Percentiles rank a stretch among this genome's conserved stretches.
Evolutionary conservation across 2,797 vertebrate species (phyloP).

Genomic region (Neopelma chrysocephalum): DNA sequence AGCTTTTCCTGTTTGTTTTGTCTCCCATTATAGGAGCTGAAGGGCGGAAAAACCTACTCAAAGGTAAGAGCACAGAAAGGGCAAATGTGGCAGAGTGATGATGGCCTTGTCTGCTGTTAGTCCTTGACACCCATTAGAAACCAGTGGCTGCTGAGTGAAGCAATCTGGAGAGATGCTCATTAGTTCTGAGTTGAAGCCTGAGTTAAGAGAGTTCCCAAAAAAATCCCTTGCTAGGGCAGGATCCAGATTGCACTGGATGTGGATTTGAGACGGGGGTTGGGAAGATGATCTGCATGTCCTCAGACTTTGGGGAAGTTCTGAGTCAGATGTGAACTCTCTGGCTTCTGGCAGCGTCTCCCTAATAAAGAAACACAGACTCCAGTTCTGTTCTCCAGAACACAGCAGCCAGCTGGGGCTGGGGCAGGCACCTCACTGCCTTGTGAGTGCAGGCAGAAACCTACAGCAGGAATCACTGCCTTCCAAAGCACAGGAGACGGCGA

Average conservation of each 20-base stretch:
- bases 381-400: neutral
- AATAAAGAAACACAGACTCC: slow-evolving; percentile 1
- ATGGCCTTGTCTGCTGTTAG: neutral
- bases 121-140: neutral
- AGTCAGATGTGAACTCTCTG: slow-evolving; percentile 66
- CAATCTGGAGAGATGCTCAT: neutral
- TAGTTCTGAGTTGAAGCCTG: neutral
- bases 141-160: neutral
- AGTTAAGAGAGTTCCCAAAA: neutral
- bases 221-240: neutral
- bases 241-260: slow-evolving; percentile 47
- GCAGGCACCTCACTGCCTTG: neutral
- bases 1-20: slow-evolving; percentile 71
- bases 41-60: slow-evolving; percentile 93
- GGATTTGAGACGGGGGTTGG: slow-evolving; percentile 35
- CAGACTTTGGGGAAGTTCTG: slow-evolving; percentile 66
- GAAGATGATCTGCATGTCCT: slow-evolving; percentile 48
- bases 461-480: neutral
- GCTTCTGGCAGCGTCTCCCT: slow-evolving; percentile 13
- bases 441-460: neutral
- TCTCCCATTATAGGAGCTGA: slow-evolving; percentile 90
- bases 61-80: slow-evolving; percentile 85
- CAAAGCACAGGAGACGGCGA: neutral
- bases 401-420: neutral
- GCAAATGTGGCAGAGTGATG: neutral